Base-by-base conservation (phyloP, 2,888 invertebrate genomes). In the Barypeithes pellucidus region DNA sequence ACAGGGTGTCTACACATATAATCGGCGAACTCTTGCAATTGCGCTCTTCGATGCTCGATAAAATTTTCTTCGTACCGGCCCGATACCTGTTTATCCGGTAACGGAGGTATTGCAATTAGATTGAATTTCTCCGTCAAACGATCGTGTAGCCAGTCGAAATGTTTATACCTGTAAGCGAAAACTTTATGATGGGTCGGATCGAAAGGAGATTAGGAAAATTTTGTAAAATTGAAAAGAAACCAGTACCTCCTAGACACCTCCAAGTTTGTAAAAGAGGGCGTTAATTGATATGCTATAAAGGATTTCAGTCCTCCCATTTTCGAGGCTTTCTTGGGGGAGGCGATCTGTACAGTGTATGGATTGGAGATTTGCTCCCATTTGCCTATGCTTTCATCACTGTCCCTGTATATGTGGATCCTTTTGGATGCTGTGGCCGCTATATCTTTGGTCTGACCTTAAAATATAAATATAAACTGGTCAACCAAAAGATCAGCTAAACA, bases 81-180 rank as follows among this genome's bases (percentile, higher is more conserved):
- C 43, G 98, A 95, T 77, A 99, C 96, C 86, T 98, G 97, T 87
- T 99, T 99, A 84, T 99, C 99, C 11, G 99, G 99, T 76, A 99
- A 86, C 1, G 99, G 98, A 70, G 99, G 99, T 81, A 99, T 94
- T 2, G 98, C 96, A 81, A 99, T 93, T 66, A 98, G 90, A 78
- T 95, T 93, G 86, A 96, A 99, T 87, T 99, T 99, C 79, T 95
- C 96, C 80, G 94, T 93, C 76, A 99, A 88, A 79, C 98, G 90
- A 84, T 96, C 96, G 86, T 98, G 98, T 66, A 99, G 87, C 99
- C 99, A 99, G 88, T 99, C 99, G 87, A 99, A 99, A 86, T 99
- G 99, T 86, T 99, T 99, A 87, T 98, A 99, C n/a, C 39, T 39
- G 4, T 12, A 39, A 39, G n/a, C 12, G 12, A 39, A 36, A 8